A percentile compares a stretch with the other conserved stretches of the same genome.
phyloP scores from a whole-genome alignment of 2,888 invertebrate genomes.

The Rosalia funebris region DNA sequence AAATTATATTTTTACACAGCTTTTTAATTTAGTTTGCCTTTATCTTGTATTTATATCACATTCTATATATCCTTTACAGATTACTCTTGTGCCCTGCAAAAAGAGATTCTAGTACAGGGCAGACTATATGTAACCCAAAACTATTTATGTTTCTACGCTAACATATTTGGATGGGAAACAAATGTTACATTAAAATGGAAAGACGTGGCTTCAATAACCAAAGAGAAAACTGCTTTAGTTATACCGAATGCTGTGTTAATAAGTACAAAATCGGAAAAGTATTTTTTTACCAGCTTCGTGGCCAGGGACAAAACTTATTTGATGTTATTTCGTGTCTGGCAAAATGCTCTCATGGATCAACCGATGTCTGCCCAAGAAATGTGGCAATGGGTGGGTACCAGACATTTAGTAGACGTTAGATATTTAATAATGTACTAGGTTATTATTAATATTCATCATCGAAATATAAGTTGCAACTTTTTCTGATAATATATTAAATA shows the following conservation, averaged over 20 bases:
- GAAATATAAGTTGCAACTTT: no score
- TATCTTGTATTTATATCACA: no score
- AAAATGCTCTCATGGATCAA: conserved; percentile 93
- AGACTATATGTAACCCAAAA: conserved; percentile 95
- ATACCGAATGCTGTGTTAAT: conserved; percentile 97
- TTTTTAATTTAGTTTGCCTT: no score
- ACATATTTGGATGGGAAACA: conserved; percentile 97
- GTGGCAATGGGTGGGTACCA: conserved; percentile 84
- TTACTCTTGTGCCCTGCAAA: conserved; percentile 96
- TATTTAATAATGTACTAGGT: no score
- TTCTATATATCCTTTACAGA: no score
- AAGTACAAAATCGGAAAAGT: conserved; percentile 83
- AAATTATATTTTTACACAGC: no score
- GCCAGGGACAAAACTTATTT: conserved; percentile 94
- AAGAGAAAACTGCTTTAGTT: conserved; percentile 91
- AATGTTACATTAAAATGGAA: conserved; percentile 85
- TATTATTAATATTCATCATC: no score
- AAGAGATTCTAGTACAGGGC: conserved; percentile 95
- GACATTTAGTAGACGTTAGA: no score
- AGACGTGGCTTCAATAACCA: conserved; percentile 92
- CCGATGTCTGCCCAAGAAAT: conserved; percentile 83
- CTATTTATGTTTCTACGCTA: conserved; percentile 96
- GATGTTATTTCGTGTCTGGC: conserved; percentile 96
- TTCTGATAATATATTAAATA: no score
- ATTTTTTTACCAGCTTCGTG: conserved; percentile 94